phyloP scores from a whole-genome alignment of 1,140 invertebrate genomes.

The Telenomus remus region DNA sequence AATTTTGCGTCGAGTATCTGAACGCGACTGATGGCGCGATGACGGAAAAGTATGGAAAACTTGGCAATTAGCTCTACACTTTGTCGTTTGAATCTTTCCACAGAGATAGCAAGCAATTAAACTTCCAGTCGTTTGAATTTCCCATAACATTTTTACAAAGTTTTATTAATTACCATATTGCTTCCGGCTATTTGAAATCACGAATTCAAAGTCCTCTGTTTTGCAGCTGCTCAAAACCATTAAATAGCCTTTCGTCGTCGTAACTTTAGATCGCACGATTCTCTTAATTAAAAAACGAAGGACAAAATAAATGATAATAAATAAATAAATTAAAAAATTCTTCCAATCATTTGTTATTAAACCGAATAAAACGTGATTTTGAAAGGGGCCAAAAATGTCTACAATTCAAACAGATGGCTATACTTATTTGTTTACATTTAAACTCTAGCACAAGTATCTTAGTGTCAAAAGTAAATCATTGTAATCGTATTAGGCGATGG shows the following conservation, averaged over 20 bases:
- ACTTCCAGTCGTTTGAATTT: conserved; percentile 67
- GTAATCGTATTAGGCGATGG: conserved; percentile 67
- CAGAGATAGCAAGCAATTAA: conserved; percentile 63
- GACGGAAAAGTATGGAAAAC: conserved; percentile 63
- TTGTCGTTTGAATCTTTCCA: conserved; percentile 39
- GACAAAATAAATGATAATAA: too few species aligned
- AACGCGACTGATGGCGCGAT: not conserved
- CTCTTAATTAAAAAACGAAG: too few species aligned
- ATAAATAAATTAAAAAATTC: too few species aligned
- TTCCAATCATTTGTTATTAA: too few species aligned
- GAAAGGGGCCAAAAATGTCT: not conserved
- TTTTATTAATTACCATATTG: conserved; percentile 58
- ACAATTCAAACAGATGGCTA: not conserved
- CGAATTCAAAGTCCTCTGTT: conserved; percentile 35
- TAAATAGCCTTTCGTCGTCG: not conserved
- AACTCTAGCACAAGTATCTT: conserved; percentile 36
- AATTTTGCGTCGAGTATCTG: conserved; percentile 8
- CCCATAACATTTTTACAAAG: conserved; percentile 73
- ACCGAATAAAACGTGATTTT: too few species aligned
- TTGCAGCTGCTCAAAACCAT: not conserved
- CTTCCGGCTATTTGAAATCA: conserved; percentile 23
- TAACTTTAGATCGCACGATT: not conserved
- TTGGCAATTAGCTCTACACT: conserved; percentile 66
- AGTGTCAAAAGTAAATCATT: conserved; percentile 59
- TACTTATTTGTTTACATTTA: conserved; percentile 36